Conservation (phyloP, 2,888 invertebrate species). For the Brenthis ino region DNA sequence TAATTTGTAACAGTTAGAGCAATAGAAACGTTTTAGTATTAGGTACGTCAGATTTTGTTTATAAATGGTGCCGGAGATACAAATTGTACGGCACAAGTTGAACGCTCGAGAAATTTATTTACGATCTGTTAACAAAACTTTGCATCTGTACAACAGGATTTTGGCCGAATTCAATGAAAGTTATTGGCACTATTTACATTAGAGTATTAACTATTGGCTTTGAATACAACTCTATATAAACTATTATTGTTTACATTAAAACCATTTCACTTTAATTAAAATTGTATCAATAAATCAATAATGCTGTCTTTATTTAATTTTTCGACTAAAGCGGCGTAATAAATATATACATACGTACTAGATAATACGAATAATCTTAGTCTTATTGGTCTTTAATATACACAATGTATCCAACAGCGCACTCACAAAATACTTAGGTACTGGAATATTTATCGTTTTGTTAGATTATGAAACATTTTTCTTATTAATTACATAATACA, state of each 20-base stretch:
- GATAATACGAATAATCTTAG: too few relatives aligned
- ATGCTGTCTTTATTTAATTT: too few relatives aligned
- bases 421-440: too few relatives aligned
- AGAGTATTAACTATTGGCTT: constrained; percentile 6
- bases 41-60: constrained; percentile 19
- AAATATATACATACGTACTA: too few relatives aligned
- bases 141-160: constrained; percentile 25
- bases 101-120: constrained; percentile 41
- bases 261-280: not conserved
- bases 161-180: constrained; percentile 18
- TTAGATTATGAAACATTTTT: too few relatives aligned
- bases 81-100: constrained; percentile 27
- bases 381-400: too few relatives aligned
- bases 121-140: constrained; percentile 41
- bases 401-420: too few relatives aligned
- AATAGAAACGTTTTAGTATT: constrained; percentile 25
- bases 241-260: not conserved
- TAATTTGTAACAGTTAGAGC: not conserved
- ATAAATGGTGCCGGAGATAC: constrained; percentile 28
- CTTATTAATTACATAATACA: too few relatives aligned
- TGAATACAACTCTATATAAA: not conserved
- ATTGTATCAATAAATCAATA: too few relatives aligned
- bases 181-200: constrained; percentile 15
- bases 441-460: too few relatives aligned
- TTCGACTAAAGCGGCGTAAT: too few relatives aligned